Evolutionary conservation across 2,797 vertebrate genomes (phyloP), one percentile per base, ranked within the genome.

Genomic region (Kryptolebias ocellatus): DNA sequence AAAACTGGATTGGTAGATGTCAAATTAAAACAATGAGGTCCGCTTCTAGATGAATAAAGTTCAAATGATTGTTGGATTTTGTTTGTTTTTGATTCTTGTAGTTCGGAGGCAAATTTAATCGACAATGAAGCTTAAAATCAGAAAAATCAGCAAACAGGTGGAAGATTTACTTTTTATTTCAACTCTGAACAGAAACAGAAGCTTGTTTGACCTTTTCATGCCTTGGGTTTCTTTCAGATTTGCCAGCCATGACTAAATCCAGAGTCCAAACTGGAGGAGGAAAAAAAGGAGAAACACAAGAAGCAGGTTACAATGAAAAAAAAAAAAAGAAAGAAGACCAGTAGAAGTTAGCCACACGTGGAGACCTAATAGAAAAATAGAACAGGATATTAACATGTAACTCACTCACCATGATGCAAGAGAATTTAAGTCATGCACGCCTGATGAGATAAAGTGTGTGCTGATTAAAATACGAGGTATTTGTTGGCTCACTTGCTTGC

Each of bases 131-230:
- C 11, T 42, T 3, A 57, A 7, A 15, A 39, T 45, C 31, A 20
- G 17, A 20, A 73, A 78, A 73, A 18, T 12, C 39, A 78, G 28
- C 47, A 16, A 44, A 64, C 39, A 53, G 64, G 46, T 87, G 90
- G 89, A 85, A 92, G 89, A 88, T 90, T 86, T 93, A 92, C 78
- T 90, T 86, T 93, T 95, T 92, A 94, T 94, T 94, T 79, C 77
- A 93, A 88, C 70, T 90, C 80, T 79, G 39, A 89, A 93, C 89
- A 91, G 78, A 79, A 91, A 92, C 89, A 90, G 86, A 49, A 84
- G 87, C 81, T 91, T 85, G 89, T 92, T 90, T 92, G 84, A 87
- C 81, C 88, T 88, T 62, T 89, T 90, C 93, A 95, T 94, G 93
- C 94, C 91, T 83, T 86, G 75, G 74, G 58, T 84, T 87, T 84